A percentile compares a stretch with the other conserved stretches of the same genome.
Conservation (phyloP, 2,113 vertebrate genomes). For the Sceloporus tristichus region DNA sequence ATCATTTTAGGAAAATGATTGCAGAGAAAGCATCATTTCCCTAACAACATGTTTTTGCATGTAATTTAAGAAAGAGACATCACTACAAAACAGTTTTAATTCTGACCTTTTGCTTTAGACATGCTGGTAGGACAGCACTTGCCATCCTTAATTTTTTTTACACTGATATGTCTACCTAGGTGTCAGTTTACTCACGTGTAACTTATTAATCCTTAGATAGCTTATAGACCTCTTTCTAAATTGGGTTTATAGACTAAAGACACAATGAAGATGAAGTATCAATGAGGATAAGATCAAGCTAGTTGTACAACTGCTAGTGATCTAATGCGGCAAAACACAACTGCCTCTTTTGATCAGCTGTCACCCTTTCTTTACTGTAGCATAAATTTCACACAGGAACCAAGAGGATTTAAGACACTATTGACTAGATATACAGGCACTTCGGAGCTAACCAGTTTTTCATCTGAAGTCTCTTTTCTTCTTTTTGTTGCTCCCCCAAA, state of each 20-base stretch:
- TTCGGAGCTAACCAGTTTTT: not conserved
- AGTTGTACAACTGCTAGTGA: not conserved
- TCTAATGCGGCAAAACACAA: not conserved
- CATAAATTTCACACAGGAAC: constrained; percentile 10
- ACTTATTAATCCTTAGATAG: not conserved
- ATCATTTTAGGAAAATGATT: not conserved
- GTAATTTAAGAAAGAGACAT: not conserved
- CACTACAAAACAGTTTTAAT: not conserved
- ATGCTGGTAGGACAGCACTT: not conserved
- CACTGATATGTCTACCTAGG: not conserved
- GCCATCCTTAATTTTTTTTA: not conserved
- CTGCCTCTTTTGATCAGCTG: not conserved
- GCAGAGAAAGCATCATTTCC: not conserved
- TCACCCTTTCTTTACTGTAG: not conserved
- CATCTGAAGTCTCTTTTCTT: constrained; percentile 18
- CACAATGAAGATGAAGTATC: not conserved
- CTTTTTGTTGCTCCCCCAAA: not conserved
- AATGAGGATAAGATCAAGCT: constrained; percentile 1
- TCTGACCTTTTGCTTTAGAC: not conserved
- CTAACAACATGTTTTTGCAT: not conserved
- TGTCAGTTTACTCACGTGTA: not conserved
- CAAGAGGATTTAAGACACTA: constrained; percentile 15
- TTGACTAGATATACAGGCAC: not conserved
- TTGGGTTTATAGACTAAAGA: not conserved
- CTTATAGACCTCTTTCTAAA: not conserved